Percentiles rank a stretch among this genome's conserved stretches.
These are phyloP conservation scores for Bubo blakistoni DNA, from an alignment of 2,113 vertebrate genomes.

Conservation along the genomic window DNA sequence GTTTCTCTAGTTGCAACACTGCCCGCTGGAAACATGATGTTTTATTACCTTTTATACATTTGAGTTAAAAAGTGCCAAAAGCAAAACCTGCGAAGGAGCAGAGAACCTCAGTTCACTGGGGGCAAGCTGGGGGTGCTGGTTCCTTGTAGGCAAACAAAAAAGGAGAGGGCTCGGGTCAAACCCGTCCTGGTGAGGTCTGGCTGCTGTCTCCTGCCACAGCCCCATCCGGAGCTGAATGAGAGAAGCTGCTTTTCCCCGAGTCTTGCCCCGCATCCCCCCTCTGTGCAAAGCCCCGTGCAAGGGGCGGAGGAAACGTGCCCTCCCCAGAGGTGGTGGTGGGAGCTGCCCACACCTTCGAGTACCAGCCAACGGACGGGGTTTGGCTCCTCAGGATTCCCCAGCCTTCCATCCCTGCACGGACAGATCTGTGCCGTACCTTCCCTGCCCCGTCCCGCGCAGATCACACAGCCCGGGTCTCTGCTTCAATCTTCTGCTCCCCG, in stretches of 20 bases:
- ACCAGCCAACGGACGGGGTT: background rate
- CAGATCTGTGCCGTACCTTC: background rate
- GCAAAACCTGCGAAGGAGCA: slow-evolving; percentile 23
- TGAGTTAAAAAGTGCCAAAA: slow-evolving; percentile 24
- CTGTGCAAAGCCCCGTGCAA: background rate
- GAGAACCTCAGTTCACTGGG: background rate
- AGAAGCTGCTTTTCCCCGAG: background rate
- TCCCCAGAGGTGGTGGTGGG: background rate
- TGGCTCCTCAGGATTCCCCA: background rate
- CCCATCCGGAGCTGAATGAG: background rate
- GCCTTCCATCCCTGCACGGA: background rate
- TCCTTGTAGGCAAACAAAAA: background rate
- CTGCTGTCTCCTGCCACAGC: background rate
- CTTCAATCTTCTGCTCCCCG: slow-evolving; percentile 94
- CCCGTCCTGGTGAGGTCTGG: background rate
- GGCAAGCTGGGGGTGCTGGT: background rate
- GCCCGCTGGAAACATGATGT: background rate
- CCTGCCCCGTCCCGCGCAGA: background rate
- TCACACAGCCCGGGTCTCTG: slow-evolving; percentile 90
- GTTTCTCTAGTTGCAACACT: background rate
- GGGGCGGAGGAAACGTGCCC: background rate
- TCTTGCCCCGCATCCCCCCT: background rate
- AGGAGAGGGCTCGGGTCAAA: background rate
- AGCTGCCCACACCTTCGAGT: background rate
- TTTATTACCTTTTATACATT: background rate